Conservation (phyloP, 2,888 invertebrate genomes). For the Idaea straminata region DNA sequence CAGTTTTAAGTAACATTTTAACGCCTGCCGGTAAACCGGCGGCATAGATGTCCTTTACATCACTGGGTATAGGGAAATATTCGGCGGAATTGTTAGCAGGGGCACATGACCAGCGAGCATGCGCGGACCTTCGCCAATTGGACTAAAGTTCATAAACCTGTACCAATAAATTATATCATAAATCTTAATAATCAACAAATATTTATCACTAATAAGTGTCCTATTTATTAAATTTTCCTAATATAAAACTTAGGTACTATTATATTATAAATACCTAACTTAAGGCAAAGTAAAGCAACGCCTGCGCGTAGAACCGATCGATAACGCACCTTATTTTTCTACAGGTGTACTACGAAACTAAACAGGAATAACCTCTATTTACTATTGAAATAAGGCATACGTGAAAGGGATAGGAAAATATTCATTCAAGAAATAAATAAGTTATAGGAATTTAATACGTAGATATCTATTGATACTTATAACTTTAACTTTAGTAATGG, state of each 20-base stretch:
- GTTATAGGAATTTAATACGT: not conserved
- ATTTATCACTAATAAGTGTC: not conserved
- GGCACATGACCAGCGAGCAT: constrained; percentile 46
- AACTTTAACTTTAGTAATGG: no score
- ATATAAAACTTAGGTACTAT: not conserved
- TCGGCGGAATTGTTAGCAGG: constrained; percentile 34
- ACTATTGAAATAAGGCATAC: constrained; percentile 8
- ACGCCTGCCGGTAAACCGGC: constrained; percentile 64
- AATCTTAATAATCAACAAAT: not conserved
- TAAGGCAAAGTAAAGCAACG: constrained; percentile 36
- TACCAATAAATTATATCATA: constrained; percentile 5
- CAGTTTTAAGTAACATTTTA: constrained; percentile 47
- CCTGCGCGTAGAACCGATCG: constrained; percentile 69
- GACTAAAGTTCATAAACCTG: constrained; percentile 53
- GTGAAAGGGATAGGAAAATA: constrained; percentile 18
- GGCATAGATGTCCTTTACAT: constrained; percentile 55
- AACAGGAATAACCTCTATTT: constrained; percentile 9
- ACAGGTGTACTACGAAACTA: constrained; percentile 31
- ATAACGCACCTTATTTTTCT: constrained; percentile 44
- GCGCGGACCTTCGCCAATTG: constrained; percentile 66
- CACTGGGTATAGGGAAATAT: constrained; percentile 60
- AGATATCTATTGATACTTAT: no score
- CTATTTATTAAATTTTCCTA: not conserved
- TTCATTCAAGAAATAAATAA: constrained; percentile 41
- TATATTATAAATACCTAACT: not conserved